phyloP scores from a whole-genome alignment of 1,140 invertebrate species.

The Callitettix versicolor region DNA sequence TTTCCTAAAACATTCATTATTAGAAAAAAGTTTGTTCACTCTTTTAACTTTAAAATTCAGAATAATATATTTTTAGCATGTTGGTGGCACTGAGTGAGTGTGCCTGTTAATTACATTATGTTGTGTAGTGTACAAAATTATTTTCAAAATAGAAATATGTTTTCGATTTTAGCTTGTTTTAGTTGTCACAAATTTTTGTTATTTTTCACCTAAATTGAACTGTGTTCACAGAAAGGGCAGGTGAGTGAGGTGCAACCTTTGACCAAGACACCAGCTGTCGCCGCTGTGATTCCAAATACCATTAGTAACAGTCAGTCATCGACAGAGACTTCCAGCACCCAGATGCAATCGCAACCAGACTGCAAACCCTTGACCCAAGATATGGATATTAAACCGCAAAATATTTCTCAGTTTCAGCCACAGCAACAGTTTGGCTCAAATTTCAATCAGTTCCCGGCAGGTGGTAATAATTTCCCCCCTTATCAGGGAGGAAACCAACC shows the following conservation, averaged over 20 bases:
- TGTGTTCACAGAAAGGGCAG: no score
- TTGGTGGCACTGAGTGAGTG: no score
- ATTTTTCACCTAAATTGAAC: no score
- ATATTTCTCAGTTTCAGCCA: conserved; percentile 26
- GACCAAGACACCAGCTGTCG: conserved; percentile 23
- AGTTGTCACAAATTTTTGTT: no score
- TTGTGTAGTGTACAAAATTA: no score
- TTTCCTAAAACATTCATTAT: no score
- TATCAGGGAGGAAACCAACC: conserved; percentile 2
- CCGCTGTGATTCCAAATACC: conserved; percentile 24
- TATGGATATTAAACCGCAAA: conserved; percentile 18
- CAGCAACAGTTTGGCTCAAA: background rate
- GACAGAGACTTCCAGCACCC: background rate
- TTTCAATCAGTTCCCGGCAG: background rate
- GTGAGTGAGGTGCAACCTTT: background rate
- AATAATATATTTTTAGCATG: no score
- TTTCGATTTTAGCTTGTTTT: no score
- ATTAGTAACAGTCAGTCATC: background rate
- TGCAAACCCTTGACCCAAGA: background rate
- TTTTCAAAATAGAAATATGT: no score
- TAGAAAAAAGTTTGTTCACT: no score
- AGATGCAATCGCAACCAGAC: background rate
- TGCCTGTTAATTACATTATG: no score
- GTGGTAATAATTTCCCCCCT: background rate
- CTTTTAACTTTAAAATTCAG: no score